Percentiles rank a stretch among this genome's conserved stretches.
These are phyloP conservation scores for Andinoacara biseriatus DNA, from an alignment of 2,113 vertebrate species.

Conservation along the genomic window DNA sequence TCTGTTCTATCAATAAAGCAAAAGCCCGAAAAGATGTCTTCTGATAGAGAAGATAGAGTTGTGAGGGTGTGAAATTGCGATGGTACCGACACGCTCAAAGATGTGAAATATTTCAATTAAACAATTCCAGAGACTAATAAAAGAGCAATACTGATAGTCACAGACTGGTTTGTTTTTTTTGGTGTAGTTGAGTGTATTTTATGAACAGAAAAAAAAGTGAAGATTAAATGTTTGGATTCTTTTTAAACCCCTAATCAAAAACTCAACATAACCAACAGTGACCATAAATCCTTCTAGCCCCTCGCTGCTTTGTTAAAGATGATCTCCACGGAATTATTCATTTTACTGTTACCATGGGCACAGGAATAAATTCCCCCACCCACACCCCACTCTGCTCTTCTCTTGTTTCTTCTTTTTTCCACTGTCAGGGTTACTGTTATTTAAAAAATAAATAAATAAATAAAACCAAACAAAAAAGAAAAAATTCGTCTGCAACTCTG, in stretches of 20 bases:
- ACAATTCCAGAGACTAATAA: constrained; percentile 17
- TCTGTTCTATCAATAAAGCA: constrained; percentile 35
- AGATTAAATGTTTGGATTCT: constrained; percentile 43
- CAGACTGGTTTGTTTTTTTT: not conserved
- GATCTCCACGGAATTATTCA: constrained; percentile 45
- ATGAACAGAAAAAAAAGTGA: not conserved
- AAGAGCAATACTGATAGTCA: constrained; percentile 1
- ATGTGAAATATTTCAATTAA: not conserved
- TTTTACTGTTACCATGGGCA: constrained; percentile 48
- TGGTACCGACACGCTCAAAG: not conserved
- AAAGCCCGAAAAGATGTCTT: constrained; percentile 36
- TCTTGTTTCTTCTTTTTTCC: too few species aligned
- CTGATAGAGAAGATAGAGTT: not conserved
- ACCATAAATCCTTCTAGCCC: constrained; percentile 22
- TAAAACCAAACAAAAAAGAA: not conserved
- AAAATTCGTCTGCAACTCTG: constrained; percentile 1
- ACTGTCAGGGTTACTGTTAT: too few species aligned
- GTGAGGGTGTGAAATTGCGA: not conserved
- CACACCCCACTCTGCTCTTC: not conserved
- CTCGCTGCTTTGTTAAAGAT: constrained; percentile 29
- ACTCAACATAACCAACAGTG: constrained; percentile 24
- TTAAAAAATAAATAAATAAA: too few species aligned
- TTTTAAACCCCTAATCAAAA: constrained; percentile 38
- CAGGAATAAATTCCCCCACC: constrained; percentile 17
- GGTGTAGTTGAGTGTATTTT: not conserved